Conservation (phyloP, 2,797 vertebrate genomes). For the Protosalanx chinensis region DNA sequence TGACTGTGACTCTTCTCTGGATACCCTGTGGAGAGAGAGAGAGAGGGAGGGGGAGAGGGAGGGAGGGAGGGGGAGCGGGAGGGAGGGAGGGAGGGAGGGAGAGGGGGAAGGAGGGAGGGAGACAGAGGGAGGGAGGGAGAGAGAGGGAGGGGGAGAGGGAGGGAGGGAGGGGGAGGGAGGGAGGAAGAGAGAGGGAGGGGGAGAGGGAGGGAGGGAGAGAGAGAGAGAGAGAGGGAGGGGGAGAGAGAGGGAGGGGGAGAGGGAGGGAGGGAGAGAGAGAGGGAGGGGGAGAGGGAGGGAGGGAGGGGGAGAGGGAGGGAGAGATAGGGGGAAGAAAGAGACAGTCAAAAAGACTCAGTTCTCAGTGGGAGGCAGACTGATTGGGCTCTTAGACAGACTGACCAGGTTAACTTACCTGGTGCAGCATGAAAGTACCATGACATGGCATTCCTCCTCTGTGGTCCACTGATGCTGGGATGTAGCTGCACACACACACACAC, state of each 20-base stretch:
- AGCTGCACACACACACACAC: conserved; percentile 70
- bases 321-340: background rate
- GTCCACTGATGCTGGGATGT: conserved; percentile 93
- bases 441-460: conserved; percentile 95
- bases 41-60: conserved; percentile 19
- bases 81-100: background rate
- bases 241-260: background rate
- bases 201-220: conserved; percentile 1
- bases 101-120: no score
- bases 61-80: background rate
- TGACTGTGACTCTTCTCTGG: conserved; percentile 91
- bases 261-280: no score
- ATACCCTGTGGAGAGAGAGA: conserved; percentile 77
- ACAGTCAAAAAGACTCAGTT: no score
- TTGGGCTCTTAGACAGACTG: conserved; percentile 2
- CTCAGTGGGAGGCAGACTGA: no score
- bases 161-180: background rate
- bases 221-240: no score
- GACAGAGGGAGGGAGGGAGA: background rate
- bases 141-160: background rate
- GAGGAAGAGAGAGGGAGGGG: conserved; percentile 18
- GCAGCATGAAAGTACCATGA: conserved; percentile 92
- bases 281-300: background rate
- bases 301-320: background rate
- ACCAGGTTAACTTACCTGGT: conserved; percentile 78